phyloP scores from a whole-genome alignment of 1,140 invertebrate species.

The Lucilia sericata region DNA sequence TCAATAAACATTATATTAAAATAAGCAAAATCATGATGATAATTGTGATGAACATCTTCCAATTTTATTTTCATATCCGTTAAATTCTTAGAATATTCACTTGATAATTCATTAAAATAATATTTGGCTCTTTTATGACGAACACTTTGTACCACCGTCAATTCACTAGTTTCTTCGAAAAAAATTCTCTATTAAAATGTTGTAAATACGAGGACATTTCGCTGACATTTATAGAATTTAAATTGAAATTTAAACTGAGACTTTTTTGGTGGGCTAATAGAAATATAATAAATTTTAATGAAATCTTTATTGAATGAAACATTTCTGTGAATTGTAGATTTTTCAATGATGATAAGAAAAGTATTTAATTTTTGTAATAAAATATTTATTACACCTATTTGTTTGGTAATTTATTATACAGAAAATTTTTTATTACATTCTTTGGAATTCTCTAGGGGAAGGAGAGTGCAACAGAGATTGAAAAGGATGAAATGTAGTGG shows the following conservation, averaged over 20 bases:
- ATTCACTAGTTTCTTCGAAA: neutral
- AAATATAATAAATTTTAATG: neutral
- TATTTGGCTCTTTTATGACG: conserved; percentile 45
- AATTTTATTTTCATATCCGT: neutral
- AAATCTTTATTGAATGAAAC: neutral
- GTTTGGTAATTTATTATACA: neutral
- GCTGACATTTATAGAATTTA: neutral
- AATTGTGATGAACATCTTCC: neutral
- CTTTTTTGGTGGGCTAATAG: neutral
- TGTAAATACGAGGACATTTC: neutral
- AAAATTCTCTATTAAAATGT: conserved; percentile 22
- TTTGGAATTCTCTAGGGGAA: neutral
- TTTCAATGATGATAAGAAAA: neutral
- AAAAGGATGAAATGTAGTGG: too few relatives aligned
- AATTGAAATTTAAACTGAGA: neutral
- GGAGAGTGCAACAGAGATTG: too few relatives aligned
- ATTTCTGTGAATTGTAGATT: neutral
- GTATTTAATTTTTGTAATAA: neutral
- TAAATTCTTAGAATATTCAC: neutral
- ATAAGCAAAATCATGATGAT: neutral
- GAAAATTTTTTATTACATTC: neutral
- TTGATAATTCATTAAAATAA: conserved; percentile 34
- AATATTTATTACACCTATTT: neutral
- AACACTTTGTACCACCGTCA: neutral
- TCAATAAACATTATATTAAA: conserved; percentile 60